Evolutionary conservation across 2,888 invertebrate species (phyloP).

Genomic region (Meganola albula): DNA sequence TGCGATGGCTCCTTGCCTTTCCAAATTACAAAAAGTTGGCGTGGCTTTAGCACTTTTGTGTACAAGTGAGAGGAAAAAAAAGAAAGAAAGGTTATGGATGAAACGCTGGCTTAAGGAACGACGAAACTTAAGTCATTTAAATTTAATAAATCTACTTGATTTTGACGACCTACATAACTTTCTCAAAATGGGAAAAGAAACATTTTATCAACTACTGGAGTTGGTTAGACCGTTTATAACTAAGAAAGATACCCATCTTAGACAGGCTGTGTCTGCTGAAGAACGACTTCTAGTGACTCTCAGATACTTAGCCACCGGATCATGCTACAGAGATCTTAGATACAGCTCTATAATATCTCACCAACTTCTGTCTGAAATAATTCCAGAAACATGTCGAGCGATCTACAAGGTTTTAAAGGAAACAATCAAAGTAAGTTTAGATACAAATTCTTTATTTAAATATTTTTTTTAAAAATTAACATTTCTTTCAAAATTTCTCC

Average conservation of each 20-base stretch:
- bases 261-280: conserved; percentile 13
- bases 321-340: conserved; percentile 10
- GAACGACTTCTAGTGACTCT: conserved; percentile 14
- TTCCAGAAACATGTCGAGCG: conserved; percentile 11
- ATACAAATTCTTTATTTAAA: conserved; percentile 13
- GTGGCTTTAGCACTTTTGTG: too few relatives aligned
- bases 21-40: too few relatives aligned
- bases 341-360: conserved; percentile 11
- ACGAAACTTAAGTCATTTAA: too few relatives aligned
- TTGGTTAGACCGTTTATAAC: conserved; percentile 14
- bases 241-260: conserved; percentile 15
- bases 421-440: conserved; percentile 5
- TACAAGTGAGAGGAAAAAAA: too few relatives aligned
- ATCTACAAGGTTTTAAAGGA: conserved; percentile 9
- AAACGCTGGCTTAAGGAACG: too few relatives aligned
- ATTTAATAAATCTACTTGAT: too few relatives aligned
- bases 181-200: conserved; percentile 14
- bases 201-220: conserved; percentile 14
- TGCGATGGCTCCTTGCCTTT: too few relatives aligned
- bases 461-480: conserved; percentile 10
- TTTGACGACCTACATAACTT: conserved; percentile 9
- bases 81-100: too few relatives aligned
- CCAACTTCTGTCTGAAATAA: conserved; percentile 10
- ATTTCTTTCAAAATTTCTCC: too few relatives aligned
- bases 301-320: conserved; percentile 12